Percentiles rank a stretch among this genome's conserved stretches.
These are phyloP conservation scores for Pitangus sulphuratus DNA, from an alignment of 2,797 vertebrate species.

Conservation along the genomic window DNA sequence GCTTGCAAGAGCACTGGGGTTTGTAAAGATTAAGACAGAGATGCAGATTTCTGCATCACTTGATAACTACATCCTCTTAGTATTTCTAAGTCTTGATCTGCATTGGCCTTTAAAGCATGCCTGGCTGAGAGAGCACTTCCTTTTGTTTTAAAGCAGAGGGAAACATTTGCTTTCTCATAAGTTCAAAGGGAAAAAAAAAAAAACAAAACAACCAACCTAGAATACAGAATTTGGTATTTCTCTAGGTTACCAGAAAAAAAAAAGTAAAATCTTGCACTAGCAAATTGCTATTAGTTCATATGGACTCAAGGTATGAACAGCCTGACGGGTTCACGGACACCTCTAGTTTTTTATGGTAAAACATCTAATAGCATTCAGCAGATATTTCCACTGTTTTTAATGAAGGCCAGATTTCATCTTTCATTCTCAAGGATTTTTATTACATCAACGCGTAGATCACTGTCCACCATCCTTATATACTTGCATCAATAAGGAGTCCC, in stretches of 20 bases:
- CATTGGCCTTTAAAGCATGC: not conserved
- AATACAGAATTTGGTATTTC: not conserved
- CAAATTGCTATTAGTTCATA: not conserved
- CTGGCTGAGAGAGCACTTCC: not conserved
- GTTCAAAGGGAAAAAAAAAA: not conserved
- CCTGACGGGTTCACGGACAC: not conserved
- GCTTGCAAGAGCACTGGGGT: not conserved
- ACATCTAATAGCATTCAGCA: not conserved
- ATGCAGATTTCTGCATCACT: not conserved
- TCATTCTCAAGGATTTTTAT: not conserved
- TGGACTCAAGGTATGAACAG: not conserved
- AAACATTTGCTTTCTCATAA: not conserved
- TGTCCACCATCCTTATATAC: not conserved
- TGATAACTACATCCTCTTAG: not conserved
- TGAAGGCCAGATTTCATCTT: not conserved
- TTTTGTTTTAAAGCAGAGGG: not conserved
- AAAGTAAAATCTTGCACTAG: not conserved
- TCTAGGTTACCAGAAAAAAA: not conserved
- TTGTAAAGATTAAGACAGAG: not conserved
- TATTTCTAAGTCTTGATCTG: not conserved
- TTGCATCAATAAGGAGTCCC: not conserved
- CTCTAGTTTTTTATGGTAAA: not conserved
- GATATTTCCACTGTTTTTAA: not conserved
- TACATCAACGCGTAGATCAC: not conserved
- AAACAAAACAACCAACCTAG: accelerated